These are phyloP conservation scores for Ormyrus pomaceus DNA, from an alignment of 2,888 invertebrate genomes.

Conservation along the genomic window DNA sequence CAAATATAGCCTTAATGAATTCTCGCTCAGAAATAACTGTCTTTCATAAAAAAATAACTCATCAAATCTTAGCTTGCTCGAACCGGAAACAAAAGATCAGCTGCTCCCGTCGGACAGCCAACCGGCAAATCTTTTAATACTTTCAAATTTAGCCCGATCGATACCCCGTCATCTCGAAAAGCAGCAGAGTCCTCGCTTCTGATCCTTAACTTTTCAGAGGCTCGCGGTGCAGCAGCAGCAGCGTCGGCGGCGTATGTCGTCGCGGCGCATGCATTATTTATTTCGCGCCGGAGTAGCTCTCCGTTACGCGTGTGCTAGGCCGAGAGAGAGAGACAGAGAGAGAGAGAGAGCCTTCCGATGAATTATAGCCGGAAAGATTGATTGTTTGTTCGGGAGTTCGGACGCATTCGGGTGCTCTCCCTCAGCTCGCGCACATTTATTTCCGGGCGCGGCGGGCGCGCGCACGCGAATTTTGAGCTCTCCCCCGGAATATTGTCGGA, in stretches of 20 bases:
- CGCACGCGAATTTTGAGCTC: constrained; percentile 43
- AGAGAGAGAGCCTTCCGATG: constrained; percentile 33
- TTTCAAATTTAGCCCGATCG: too few species aligned
- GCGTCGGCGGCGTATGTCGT: constrained; percentile 1
- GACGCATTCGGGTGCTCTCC: constrained; percentile 34
- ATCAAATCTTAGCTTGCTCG: too few species aligned
- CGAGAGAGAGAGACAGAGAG: too few species aligned
- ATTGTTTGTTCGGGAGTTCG: constrained; percentile 56
- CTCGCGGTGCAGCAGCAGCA: not conserved
- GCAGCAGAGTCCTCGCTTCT: too few species aligned
- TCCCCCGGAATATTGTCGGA: constrained; percentile 32
- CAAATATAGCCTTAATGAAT: too few species aligned
- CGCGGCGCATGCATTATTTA: constrained; percentile 42
- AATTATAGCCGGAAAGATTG: constrained; percentile 61
- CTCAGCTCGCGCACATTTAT: constrained; percentile 30
- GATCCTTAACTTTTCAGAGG: constrained; percentile 36
- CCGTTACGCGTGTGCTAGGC: constrained; percentile 3
- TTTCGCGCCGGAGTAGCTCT: constrained; percentile 22
- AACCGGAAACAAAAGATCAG: too few species aligned
- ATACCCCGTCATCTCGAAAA: too few species aligned
- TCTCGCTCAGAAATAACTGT: too few species aligned
- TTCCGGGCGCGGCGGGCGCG: constrained; percentile 31
- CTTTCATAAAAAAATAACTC: too few species aligned
- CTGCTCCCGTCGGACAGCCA: too few species aligned
- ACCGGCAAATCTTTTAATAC: too few species aligned